A percentile compares a stretch with the other conserved stretches of the same genome.
phyloP scores from a whole-genome alignment of 1,140 invertebrate species.

The Cydia fagiglandana region DNA sequence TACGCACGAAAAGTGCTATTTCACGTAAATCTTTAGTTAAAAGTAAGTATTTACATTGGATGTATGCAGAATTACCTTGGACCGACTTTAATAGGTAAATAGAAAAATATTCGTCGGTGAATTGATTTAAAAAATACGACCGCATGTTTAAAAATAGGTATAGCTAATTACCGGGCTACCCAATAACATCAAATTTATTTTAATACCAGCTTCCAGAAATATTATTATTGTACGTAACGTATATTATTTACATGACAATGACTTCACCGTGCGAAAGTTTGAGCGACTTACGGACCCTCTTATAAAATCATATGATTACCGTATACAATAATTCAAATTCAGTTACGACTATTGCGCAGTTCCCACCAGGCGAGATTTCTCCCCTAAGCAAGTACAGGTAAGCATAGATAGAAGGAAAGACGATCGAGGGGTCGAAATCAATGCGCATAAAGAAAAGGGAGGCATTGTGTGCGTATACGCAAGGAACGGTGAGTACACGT shows the following conservation, averaged over 20 bases:
- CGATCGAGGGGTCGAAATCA: constrained; percentile 70
- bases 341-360: constrained; percentile 62
- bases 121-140: not conserved
- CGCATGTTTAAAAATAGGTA: not conserved
- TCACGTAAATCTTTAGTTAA: too few species aligned
- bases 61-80: too few species aligned
- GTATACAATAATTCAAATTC: constrained; percentile 67
- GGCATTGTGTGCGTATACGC: constrained; percentile 69
- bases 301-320: constrained; percentile 58
- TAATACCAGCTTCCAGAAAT: not conserved
- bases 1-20: too few species aligned
- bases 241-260: constrained; percentile 55
- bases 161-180: not conserved
- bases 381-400: constrained; percentile 69
- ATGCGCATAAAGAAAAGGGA: constrained; percentile 66
- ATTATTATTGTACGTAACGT: constrained; percentile 9
- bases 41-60: too few species aligned
- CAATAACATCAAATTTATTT: constrained; percentile 2
- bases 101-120: not conserved
- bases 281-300: constrained; percentile 54
- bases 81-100: not conserved
- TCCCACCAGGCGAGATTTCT: constrained; percentile 71
- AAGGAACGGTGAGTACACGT: constrained; percentile 63
- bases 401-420: constrained; percentile 70
- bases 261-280: constrained; percentile 67